These are phyloP conservation scores for Dicyrtomina minuta DNA, from an alignment of 2,888 invertebrate species.

Conservation along the genomic window DNA sequence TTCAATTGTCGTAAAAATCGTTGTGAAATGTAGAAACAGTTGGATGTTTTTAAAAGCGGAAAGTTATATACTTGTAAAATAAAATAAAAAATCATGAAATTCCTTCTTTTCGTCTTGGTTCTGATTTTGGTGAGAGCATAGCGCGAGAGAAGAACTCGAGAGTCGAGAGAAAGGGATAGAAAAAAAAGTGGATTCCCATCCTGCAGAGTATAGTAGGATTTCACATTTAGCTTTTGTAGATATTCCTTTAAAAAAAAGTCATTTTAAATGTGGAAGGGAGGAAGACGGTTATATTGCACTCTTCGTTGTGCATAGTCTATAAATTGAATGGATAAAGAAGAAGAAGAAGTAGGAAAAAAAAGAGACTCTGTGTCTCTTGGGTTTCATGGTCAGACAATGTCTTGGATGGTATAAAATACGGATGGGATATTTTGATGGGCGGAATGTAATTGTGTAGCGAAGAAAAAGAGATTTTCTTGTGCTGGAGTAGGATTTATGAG, in stretches of 20 bases:
- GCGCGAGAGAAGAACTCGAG: background rate
- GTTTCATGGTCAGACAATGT: slow-evolving; percentile 16
- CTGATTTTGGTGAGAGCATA: background rate
- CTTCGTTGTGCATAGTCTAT: slow-evolving; percentile 1
- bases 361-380: slow-evolving; percentile 1
- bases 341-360: background rate
- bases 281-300: background rate
- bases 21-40: slow-evolving; percentile 12
- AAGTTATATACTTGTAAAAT: background rate
- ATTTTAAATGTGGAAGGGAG: background rate
- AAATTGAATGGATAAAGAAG: slow-evolving; percentile 7
- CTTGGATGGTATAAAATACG: slow-evolving; percentile 2
- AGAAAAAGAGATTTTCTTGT: slow-evolving; percentile 1
- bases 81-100: background rate
- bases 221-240: background rate
- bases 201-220: background rate
- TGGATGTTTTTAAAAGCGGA: slow-evolving; percentile 3
- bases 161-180: slow-evolving; percentile 3
- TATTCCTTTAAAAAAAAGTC: background rate
- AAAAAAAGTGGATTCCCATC: background rate
- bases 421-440: background rate
- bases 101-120: background rate
- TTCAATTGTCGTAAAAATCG: slow-evolving; percentile 21
- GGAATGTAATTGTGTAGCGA: slow-evolving; percentile 26
- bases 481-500: slow-evolving; percentile 24